A percentile compares a stretch with the other conserved stretches of the same genome.
These are phyloP conservation scores for Metridium senile DNA, from an alignment of 92 coral and sea anemone genomes.

Conservation along the genomic window DNA sequence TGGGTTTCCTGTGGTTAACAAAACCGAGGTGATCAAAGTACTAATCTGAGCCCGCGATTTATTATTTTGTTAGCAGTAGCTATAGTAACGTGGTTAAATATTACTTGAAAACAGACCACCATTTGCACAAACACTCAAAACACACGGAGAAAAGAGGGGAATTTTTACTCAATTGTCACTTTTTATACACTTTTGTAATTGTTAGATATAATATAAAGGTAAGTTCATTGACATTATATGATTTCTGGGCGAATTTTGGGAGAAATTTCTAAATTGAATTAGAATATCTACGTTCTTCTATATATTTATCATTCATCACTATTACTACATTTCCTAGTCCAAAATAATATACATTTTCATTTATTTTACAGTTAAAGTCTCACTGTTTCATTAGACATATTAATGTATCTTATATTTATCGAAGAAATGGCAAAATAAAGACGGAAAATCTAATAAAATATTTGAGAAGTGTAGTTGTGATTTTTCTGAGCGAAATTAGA, in stretches of 20 bases:
- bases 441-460: too few species aligned
- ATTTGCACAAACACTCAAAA: slow-evolving; percentile 21
- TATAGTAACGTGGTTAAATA: slow-evolving; percentile 22
- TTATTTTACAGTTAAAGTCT: neutral
- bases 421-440: too few species aligned
- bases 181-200: neutral
- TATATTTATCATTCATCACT: neutral
- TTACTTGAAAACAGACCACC: slow-evolving; percentile 26
- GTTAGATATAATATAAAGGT: neutral
- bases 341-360: too few species aligned
- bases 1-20: slow-evolving; percentile 5
- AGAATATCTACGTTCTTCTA: slow-evolving; percentile 4
- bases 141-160: neutral
- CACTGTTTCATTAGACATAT: neutral
- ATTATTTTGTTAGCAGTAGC: neutral
- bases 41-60: slow-evolving; percentile 21
- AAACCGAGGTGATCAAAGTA: neutral
- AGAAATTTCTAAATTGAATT: neutral
- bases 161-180: neutral
- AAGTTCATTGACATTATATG: slow-evolving; percentile 6
- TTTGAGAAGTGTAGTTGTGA: too few species aligned
- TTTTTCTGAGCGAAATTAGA: neutral
- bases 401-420: neutral
- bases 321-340: neutral
- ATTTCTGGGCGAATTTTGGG: neutral